Base-by-base conservation (phyloP, 2,113 vertebrate genomes). In the Grammomys surdaster region DNA sequence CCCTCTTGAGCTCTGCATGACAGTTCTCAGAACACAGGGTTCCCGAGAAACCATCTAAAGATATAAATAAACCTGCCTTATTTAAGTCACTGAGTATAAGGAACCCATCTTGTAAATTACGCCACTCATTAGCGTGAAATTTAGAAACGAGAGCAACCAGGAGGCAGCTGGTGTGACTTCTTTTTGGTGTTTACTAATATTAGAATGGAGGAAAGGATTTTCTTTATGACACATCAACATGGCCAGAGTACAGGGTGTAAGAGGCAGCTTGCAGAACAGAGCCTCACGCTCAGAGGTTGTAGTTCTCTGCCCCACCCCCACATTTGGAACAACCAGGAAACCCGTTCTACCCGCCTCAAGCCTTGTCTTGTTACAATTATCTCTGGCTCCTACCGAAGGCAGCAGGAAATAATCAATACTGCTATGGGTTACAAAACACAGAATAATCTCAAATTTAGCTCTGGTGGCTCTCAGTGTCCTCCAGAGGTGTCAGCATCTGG, bases 51-150 rank as follows among this genome's bases (percentile, higher is more conserved):
- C 82, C 95, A 82, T 65, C 93, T 92, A 91, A 95, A 93, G 92
- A 31, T 93, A 95, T 67, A 97, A 95, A 93, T 96, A 96, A 77
- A 89, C 76, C 58, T n/a, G 78, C 78, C 54, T 90, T 65, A 82
- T 65, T 95, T 89, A 95, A 97, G 72, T 56, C 60, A 63, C 24
- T 56, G 70, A 67, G 48, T 69, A 43, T 33, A 43, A 63, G 87
- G 22, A 77, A 40, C 40, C 54, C 43, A 80, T 31, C 88, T 90
- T 81, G 26, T 46, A 88, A 95, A 72, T 87, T 69, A 82, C 26
- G 58, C 72, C 40, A 91, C 51, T 88, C 72, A 81, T 26, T n/a
- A 90, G 63, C 65, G 89, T 69, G 88, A 56, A 70, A 94, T 82
- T 92, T 82, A 89, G 81, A 90, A 95, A 90, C 60, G 58, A 93